These are phyloP conservation scores for Aradophagus sp. DNA, from an alignment of 1,140 invertebrate genomes.

Conservation along the genomic window DNA sequence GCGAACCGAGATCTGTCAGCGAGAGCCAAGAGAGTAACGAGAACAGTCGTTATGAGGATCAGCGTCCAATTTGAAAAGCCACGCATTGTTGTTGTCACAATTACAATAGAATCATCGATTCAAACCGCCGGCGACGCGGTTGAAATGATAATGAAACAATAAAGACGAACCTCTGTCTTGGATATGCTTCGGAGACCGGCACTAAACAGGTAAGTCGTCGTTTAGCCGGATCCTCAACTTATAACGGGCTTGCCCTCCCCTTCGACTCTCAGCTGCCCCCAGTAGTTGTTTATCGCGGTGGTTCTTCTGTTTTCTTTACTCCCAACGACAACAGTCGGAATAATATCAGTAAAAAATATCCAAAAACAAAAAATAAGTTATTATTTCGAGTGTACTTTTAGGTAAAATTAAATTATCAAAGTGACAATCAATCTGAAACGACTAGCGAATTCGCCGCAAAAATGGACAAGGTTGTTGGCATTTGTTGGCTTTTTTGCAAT, in stretches of 20 bases:
- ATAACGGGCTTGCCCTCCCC: conserved; percentile 74
- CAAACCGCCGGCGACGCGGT: conserved; percentile 11
- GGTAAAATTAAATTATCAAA: no score
- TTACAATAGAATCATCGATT: conserved; percentile 20
- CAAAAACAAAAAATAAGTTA: no score
- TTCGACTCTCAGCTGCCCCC: conserved; percentile 45
- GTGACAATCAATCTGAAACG: background rate
- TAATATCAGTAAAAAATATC: no score
- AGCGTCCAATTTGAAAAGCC: conserved; percentile 21
- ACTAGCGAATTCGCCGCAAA: no score
- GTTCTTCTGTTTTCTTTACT: conserved; percentile 54
- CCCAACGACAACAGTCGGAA: no score
- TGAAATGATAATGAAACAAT: conserved; percentile 19
- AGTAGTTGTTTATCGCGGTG: conserved; percentile 37
- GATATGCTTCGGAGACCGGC: conserved; percentile 50
- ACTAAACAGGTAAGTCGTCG: conserved; percentile 68
- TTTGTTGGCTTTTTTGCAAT: no score
- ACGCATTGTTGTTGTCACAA: conserved; percentile 27
- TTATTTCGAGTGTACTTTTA: no score
- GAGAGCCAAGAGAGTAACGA: conserved; percentile 22
- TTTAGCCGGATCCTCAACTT: conserved; percentile 70
- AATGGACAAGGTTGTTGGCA: no score
- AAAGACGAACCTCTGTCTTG: conserved; percentile 22
- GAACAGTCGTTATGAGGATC: conserved; percentile 4
- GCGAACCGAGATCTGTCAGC: conserved; percentile 11